Evolutionary conservation across 2,797 vertebrate genomes (phyloP), one percentile per base, ranked within the genome.

Genomic region (Hybognathus amarus): DNA sequence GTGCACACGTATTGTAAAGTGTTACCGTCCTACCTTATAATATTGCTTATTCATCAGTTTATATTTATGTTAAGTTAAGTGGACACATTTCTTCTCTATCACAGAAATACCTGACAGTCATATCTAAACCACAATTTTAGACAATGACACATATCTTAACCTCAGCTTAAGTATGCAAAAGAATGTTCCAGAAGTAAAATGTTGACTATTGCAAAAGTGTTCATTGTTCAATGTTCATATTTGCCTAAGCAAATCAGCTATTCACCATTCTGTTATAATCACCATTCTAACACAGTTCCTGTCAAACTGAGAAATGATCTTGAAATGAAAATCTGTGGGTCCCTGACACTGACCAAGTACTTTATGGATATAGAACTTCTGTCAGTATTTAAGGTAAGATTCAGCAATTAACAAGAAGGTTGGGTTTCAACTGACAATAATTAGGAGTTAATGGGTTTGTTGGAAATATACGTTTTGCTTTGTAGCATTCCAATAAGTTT

Each of bases 301-400:
- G 56, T 81, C 69, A 81, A 81, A 81, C 54, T 81, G 79, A 81
- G 69, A 74, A 73, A 81, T 81, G 10, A 63, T 50, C 33, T 52
- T 33, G 38, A 33, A 70, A 80, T 80, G 67, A 80, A 80, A 80
- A 80, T 80, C 33, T 22, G 12, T 68, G 77, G n/a, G 68, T 5
- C 68, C 20, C 40, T 61, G 54, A 22, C 56, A 66, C 18, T 81
- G 9, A 63, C 40, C 80, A 52, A 75, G n/a, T 27, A 45, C 22
- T 52, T 66, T 52, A 66, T 64, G 70, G 70, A 63, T 27, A 47
- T 27, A 20, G 20, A 36, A 20, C 52, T 15, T 59, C 22, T 15
- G 50, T 61, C 68, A 59, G 36, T 9, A n/a, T 42, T 66, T 8
- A 75, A 82, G 80, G 80, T 82, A 82, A 74, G 70, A 66, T 75